Evolutionary conservation across 2,797 vertebrate genomes (phyloP).

Genomic region (Gallinago nigripennis): DNA sequence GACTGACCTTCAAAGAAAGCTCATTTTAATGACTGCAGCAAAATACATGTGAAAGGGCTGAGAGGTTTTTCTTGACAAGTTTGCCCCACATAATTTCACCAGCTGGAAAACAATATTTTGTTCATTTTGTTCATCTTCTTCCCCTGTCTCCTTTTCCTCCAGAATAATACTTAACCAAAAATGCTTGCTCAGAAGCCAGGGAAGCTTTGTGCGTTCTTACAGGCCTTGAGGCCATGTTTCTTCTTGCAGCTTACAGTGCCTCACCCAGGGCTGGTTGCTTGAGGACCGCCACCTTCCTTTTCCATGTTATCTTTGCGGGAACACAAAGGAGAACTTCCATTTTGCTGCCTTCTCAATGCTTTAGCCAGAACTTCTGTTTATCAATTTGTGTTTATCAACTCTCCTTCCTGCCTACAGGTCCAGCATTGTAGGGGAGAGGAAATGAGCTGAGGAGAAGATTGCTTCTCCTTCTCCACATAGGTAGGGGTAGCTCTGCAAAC

Average conservation of each 20-base stretch:
- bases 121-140: neutral
- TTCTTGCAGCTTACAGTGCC: neutral
- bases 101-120: neutral
- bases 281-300: neutral
- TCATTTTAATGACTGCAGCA: neutral
- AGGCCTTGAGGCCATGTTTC: neutral
- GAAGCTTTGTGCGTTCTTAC: neutral
- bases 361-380: neutral
- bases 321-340: neutral
- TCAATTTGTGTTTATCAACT: neutral
- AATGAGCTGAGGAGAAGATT: neutral
- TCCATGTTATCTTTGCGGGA: neutral
- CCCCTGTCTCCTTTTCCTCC: neutral
- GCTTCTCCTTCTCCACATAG: neutral
- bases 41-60: neutral
- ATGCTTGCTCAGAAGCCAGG: neutral
- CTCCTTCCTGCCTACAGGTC: neutral
- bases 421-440: neutral
- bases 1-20: neutral
- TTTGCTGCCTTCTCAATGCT: neutral
- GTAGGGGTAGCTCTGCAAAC: neutral
- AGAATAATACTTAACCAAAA: neutral
- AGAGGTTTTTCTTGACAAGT: neutral
- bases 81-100: neutral
- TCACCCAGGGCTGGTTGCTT: neutral